Conservation (phyloP, 2,888 invertebrate species). For the Ophioninae sp. region DNA sequence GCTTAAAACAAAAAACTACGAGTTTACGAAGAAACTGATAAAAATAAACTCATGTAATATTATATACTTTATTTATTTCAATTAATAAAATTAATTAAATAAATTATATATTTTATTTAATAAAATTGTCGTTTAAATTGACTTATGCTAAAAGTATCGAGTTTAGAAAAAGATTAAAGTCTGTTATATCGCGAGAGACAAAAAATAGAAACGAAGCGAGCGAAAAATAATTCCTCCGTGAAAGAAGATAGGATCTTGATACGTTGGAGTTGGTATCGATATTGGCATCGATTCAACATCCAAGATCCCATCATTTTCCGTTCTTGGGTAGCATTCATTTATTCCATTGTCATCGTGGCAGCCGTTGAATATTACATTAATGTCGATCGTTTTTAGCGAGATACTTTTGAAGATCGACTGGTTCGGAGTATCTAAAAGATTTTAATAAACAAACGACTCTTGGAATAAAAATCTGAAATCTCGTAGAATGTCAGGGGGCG, state of each 20-base stretch:
- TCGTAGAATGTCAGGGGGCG: neutral
- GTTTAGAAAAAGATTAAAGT: too few relatives aligned
- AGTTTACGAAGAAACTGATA: too few relatives aligned
- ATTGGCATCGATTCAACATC: neutral
- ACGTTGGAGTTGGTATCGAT: neutral
- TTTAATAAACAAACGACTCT: conserved; percentile 19
- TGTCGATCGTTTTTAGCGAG: neutral
- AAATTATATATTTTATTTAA: too few relatives aligned
- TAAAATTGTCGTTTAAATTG: too few relatives aligned
- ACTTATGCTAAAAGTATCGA: too few relatives aligned
- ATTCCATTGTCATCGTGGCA: neutral
- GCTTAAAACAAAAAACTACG: too few relatives aligned
- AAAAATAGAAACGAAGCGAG: too few relatives aligned
- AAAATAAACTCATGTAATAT: too few relatives aligned
- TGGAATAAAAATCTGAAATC: conserved; percentile 6
- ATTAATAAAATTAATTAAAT: too few relatives aligned
- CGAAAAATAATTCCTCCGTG: too few relatives aligned
- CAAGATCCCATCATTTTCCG: neutral
- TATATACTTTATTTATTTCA: too few relatives aligned
- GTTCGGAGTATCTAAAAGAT: conserved; percentile 11
- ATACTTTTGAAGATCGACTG: conserved; percentile 18
- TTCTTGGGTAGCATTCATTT: conserved; percentile 1
- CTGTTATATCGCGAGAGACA: too few relatives aligned
- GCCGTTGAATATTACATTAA: conserved; percentile 11
- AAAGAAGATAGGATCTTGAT: neutral